Evolutionary conservation across 2,888 invertebrate species (phyloP).

Genomic region (Eutolmus rufibarbis): DNA sequence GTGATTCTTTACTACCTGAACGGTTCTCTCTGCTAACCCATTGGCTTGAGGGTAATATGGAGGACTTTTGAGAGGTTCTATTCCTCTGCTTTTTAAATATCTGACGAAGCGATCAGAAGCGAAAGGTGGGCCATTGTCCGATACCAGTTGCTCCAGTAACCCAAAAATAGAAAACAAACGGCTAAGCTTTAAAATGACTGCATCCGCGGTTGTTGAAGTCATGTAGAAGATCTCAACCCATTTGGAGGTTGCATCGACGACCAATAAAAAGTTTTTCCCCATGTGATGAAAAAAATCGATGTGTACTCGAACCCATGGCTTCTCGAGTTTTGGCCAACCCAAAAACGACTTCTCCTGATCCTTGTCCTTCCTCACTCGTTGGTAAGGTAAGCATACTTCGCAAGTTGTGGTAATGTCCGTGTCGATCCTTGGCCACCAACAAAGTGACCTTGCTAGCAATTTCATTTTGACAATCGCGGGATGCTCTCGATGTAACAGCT

Average conservation of each 20-base stretch:
- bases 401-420: too few relatives aligned
- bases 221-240: background rate
- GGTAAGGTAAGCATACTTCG: too few relatives aligned
- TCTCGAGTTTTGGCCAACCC: too few relatives aligned
- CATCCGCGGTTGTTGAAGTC: background rate
- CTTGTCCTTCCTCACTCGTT: too few relatives aligned
- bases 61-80: background rate
- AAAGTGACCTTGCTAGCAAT: background rate
- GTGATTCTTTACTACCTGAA: background rate
- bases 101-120: background rate
- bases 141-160: background rate
- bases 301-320: too few relatives aligned
- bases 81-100: background rate
- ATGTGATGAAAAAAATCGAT: too few relatives aligned
- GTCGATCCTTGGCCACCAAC: too few relatives aligned
- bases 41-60: background rate
- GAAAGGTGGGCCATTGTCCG: background rate
- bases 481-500: background rate
- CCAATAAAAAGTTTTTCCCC: background rate
- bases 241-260: background rate
- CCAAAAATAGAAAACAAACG: background rate
- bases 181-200: background rate
- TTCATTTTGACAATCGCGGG: constrained; percentile 1
- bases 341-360: too few relatives aligned
- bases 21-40: background rate